Conservation (phyloP, 2,113 vertebrate species). For the Ploceus nigricollis region DNA sequence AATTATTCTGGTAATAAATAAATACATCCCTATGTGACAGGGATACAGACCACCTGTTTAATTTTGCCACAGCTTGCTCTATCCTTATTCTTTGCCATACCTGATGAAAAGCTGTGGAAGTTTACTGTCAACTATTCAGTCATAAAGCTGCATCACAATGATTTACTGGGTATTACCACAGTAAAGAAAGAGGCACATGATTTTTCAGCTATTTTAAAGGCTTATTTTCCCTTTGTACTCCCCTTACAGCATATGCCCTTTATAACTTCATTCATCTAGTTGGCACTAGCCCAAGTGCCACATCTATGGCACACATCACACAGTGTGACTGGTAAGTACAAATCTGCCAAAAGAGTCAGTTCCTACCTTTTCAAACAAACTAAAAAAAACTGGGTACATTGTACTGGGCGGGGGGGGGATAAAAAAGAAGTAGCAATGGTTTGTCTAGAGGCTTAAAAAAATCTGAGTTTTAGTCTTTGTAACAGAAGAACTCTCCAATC, state of each 20-base stretch:
- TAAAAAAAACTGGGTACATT: background rate
- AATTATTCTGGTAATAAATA: background rate
- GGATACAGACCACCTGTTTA: background rate
- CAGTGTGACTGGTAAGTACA: background rate
- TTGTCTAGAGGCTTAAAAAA: conserved; percentile 4
- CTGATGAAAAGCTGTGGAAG: background rate
- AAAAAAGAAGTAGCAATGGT: background rate
- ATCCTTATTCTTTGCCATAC: background rate
- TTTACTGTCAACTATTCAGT: background rate
- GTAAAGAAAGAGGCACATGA: background rate
- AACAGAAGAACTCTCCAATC: background rate
- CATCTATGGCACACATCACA: background rate
- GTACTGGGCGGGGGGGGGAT: background rate
- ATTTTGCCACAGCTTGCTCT: background rate
- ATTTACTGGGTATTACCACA: background rate
- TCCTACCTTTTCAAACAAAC: background rate
- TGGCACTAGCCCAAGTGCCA: background rate
- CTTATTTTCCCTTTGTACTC: conserved; percentile 29
- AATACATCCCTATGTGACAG: background rate
- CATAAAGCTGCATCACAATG: background rate
- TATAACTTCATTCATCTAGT: background rate
- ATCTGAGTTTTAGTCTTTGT: background rate
- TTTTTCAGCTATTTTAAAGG: background rate
- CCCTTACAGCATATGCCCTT: background rate
- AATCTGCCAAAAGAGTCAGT: background rate